phyloP scores from a whole-genome alignment of 2,888 invertebrate genomes.

The Lepeophtheirus nordmannii region DNA sequence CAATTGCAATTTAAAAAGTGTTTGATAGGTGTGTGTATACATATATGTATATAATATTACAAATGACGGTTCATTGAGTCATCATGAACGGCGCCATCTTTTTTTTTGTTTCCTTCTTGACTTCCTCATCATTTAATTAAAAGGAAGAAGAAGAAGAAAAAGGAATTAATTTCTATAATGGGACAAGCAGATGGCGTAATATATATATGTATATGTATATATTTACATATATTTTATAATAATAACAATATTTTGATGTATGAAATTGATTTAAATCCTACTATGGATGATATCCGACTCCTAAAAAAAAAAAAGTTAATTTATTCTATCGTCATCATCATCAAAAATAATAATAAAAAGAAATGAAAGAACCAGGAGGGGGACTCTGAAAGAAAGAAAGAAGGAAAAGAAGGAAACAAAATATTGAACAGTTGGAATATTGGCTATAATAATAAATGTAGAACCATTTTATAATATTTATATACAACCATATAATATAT shows the following conservation, averaged over 20 bases:
- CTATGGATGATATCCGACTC: not conserved
- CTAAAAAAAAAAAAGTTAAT: not conserved
- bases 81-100: no score
- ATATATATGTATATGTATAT: not conserved
- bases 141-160: no score
- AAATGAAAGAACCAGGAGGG: not conserved
- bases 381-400: not conserved
- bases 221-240: not conserved
- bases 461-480: not conserved
- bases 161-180: not conserved
- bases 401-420: not conserved
- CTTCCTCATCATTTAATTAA: constrained; percentile 30
- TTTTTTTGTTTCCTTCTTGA: no score
- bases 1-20: no score
- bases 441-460: not conserved
- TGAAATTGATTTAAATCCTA: constrained; percentile 8
- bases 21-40: no score
- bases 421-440: constrained; percentile 3
- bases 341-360: not conserved
- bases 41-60: no score
- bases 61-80: no score
- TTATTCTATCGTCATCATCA: not conserved
- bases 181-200: not conserved
- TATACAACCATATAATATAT: not conserved
- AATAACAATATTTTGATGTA: constrained; percentile 3